phyloP scores from a whole-genome alignment of 1,140 invertebrate genomes.

The Neodiprion pinetum region DNA sequence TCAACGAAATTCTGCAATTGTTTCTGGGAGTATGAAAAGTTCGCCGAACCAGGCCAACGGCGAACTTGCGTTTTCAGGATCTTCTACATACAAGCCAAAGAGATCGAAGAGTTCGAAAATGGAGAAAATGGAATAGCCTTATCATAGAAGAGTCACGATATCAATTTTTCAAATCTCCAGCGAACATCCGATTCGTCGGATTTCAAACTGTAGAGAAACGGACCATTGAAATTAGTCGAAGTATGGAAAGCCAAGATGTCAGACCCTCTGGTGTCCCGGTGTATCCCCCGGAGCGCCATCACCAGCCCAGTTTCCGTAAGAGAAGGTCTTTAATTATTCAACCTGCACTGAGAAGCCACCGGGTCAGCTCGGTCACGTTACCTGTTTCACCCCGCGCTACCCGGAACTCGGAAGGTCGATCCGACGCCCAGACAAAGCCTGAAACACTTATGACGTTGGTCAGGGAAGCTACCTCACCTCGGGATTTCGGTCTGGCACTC shows the following conservation, averaged over 20 bases:
- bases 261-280: not conserved
- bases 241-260: no score
- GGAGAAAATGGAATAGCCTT: no score
- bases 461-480: not conserved
- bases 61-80: no score
- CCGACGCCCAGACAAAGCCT: not conserved
- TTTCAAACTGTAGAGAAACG: not conserved
- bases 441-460: not conserved
- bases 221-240: no score
- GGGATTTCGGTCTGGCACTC: not conserved
- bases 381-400: not conserved
- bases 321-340: slow-evolving; percentile 2
- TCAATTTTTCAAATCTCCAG: no score
- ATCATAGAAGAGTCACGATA: no score
- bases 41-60: no score
- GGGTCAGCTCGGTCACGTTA: not conserved
- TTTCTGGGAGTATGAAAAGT: no score
- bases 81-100: no score
- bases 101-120: no score
- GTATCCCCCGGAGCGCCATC: not conserved
- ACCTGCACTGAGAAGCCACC: not conserved
- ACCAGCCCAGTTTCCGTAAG: not conserved
- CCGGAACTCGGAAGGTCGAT: not conserved
- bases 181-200: no score
- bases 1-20: no score